Base-by-base conservation (phyloP, 1,140 invertebrate species). In the Drosophila lowei region DNA sequence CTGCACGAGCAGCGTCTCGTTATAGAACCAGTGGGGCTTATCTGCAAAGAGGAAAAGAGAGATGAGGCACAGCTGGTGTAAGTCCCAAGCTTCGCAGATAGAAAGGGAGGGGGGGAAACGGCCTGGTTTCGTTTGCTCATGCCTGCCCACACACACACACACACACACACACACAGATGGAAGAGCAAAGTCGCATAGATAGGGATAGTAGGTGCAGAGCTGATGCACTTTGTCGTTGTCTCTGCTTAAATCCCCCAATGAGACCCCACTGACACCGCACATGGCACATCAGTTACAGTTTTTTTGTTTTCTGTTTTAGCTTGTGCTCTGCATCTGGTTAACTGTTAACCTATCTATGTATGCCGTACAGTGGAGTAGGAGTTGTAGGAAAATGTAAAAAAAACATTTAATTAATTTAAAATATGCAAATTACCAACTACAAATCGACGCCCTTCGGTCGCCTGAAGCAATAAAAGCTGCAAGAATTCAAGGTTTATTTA, bases 11-110 rank as follows among this genome's bases (percentile, higher is more conserved):
- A 86, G 72, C 13, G 88, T 92, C 49, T 90, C 86, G 55, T 91
- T 90, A 66, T 77, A 77, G 58, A 77, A 79, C 90, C 90, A 91
- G 34, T 90, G 70, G 0, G 90, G 90, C 21, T 85, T 77, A 72
- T 91, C 90, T 91, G 62, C 21, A 67, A 23, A 41, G 28, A 23
- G 34, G 30, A 8, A 18, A 49, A 42, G 41, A 15, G 41, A 34
- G n/a, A 23, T 8, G 21, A 46, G n/a, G 11, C 47, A 46, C 21
- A 41, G 34, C 11, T 23, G 18, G 52, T 68, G 49, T 9, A 15
- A 43, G 9, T 16, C 21, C 28, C 11, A 28, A 48, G 63, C 62
- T 38, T 63, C 47, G 34, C 58, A 75, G 61, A 44, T 28, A 25
- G 42, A 63, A 18, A 53, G 16, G 11, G 16, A 50, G 9, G 16